Conservation (phyloP, 2,888 invertebrate genomes). For the Poecilobothrus nobilitatus region DNA sequence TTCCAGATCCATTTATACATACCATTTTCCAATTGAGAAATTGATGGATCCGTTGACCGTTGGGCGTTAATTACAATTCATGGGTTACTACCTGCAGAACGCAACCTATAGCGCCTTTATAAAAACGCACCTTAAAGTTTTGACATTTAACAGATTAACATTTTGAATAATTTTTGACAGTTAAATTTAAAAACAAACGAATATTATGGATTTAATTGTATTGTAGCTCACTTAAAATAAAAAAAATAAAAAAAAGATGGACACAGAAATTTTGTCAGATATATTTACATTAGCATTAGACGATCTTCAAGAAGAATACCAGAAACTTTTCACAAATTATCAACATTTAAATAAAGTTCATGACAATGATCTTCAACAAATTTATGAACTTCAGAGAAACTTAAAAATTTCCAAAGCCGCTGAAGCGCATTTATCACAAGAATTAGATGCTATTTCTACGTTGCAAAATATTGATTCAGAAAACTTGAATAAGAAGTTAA, state of each 20-base stretch:
- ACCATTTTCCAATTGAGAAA: too few species aligned
- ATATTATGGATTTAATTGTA: too few species aligned
- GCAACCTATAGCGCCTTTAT: too few species aligned
- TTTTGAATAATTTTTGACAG: too few species aligned
- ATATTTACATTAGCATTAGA: conserved; percentile 29
- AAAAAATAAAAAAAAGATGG: not conserved
- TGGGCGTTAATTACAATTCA: too few species aligned
- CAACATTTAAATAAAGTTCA: conserved; percentile 28
- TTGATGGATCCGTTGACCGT: too few species aligned
- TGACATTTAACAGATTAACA: too few species aligned
- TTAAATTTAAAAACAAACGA: not conserved
- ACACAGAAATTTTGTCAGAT: conserved; percentile 45
- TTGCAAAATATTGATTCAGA: conserved; percentile 14
- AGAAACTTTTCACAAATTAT: conserved; percentile 31
- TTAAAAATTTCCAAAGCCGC: conserved; percentile 36
- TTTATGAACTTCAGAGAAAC: conserved; percentile 37
- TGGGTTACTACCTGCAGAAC: too few species aligned
- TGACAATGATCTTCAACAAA: conserved; percentile 36
- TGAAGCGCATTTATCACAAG: conserved; percentile 33
- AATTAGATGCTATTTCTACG: conserved; percentile 11
- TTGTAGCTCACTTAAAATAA: too few species aligned
- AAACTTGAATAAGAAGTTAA: conserved; percentile 13
- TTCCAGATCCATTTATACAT: too few species aligned
- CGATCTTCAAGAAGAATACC: conserved; percentile 39
- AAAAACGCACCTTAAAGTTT: too few species aligned